Base-by-base conservation (phyloP, 2,113 vertebrate species). In the Natator depressus region DNA sequence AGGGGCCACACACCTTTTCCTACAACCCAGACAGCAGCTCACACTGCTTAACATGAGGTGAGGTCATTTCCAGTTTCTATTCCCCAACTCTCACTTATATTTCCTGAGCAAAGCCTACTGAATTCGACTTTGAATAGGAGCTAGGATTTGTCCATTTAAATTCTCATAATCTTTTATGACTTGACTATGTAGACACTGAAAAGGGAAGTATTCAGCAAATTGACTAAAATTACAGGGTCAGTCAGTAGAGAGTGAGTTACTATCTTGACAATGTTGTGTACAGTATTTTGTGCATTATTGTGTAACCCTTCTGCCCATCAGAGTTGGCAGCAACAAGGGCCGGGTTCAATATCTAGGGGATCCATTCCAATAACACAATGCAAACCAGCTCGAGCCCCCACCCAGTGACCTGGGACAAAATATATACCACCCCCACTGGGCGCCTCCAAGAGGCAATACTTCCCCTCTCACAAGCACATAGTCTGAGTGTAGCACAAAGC, bases 131-230 rank as follows among this genome's bases (percentile, higher is more conserved):
- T 75, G 72, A 75, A 75, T 46, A 42, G 38, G n/a, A 20, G 9
- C 69, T 75, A 51, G 12, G 35, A 19, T 53, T 82, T 93, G 81
- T 53, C 24, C n/a, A 50, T 0, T 80, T 19, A 4, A 82, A 12
- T 0, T 31, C 51, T 75, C 20, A 69, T 76, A 35, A 14, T 8
- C 27, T 54, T 65, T 78, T 50, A 8, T 35, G 1, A 86, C 86
- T 91, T 55, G 29, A 1, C 42, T 46, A 17, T 0, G n/a, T 10
- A 51, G 3, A 85, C 76, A 76, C 82, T 80, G 1, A 3, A 8
- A 38, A 89, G 65, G n/a, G 76, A 89, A 69, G 14, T 86, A 80
- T 22, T 55, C 1, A 38, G 22, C 4, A 89, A 25, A 55, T 88
- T 9, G 4, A 81, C 29, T 2, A 62, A 91, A 80, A 49, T 87